These are phyloP conservation scores for Spodoptera frugiperda DNA, from an alignment of 1,140 invertebrate species.

Conservation along the genomic window DNA sequence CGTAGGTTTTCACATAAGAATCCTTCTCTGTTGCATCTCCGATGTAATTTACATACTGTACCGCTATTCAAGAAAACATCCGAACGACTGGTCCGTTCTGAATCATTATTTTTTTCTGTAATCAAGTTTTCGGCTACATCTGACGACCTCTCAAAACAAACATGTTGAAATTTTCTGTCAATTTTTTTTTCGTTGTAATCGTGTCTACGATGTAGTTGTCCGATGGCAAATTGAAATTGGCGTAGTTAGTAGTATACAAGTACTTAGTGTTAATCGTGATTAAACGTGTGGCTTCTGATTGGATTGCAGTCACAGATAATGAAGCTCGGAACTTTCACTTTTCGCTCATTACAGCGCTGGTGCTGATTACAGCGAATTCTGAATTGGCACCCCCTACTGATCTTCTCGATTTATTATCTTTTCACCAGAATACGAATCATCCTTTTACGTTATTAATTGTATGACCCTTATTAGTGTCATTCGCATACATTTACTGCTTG, in stretches of 20 bases:
- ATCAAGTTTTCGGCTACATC: constrained; percentile 73
- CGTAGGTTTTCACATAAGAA: constrained; percentile 48
- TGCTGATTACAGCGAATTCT: constrained; percentile 57
- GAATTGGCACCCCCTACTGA: constrained; percentile 66
- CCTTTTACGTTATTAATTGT: constrained; percentile 48
- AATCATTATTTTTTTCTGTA: constrained; percentile 76
- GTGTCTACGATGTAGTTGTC: constrained; percentile 29
- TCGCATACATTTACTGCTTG: constrained; percentile 3
- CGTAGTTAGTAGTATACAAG: constrained; percentile 41
- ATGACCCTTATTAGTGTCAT: constrained; percentile 38
- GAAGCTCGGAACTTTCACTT: constrained; percentile 77
- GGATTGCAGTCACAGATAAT: constrained; percentile 70
- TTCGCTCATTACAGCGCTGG: constrained; percentile 77
- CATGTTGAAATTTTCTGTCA: constrained; percentile 59
- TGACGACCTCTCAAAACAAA: constrained; percentile 76
- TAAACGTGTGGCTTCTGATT: constrained; percentile 74
- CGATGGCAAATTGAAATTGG: constrained; percentile 42
- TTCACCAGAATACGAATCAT: constrained; percentile 27
- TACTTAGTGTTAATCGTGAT: constrained; percentile 70
- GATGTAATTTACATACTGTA: constrained; percentile 75
- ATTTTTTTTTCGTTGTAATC: constrained; percentile 45
- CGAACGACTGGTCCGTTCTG: constrained; percentile 66
- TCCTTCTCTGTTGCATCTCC: constrained; percentile 64
- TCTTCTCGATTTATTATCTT: constrained; percentile 60
- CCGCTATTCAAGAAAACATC: constrained; percentile 75